Conservation (phyloP, 2,888 invertebrate species). For the Metellina segmentata region DNA sequence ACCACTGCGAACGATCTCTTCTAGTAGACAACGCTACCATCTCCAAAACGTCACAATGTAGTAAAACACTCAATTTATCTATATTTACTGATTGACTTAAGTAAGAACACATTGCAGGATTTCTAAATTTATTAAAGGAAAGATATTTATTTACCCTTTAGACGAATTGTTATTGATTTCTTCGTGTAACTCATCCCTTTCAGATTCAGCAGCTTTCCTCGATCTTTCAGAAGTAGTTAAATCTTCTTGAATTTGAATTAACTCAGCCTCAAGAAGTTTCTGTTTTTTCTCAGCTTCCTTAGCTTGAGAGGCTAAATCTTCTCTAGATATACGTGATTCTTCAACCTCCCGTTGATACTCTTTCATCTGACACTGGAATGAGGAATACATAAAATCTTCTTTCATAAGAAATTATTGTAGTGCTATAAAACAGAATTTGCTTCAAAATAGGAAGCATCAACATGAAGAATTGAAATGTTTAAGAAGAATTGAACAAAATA, state of each 20-base stretch:
- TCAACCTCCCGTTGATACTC: constrained; percentile 95
- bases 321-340: constrained; percentile 91
- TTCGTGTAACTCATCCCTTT: constrained; percentile 96
- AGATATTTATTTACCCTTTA: constrained; percentile 77
- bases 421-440: no score
- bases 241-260: constrained; percentile 92
- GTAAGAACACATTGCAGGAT: no score
- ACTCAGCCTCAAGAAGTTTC: constrained; percentile 95
- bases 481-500: background rate
- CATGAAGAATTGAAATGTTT: background rate
- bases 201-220: constrained; percentile 91
- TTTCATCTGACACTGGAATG: constrained; percentile 87
- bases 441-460: background rate
- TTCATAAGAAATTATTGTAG: no score
- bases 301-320: constrained; percentile 88
- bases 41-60: no score
- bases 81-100: no score
- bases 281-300: constrained; percentile 94
- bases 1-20: no score
- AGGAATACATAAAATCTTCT: no score
- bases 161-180: constrained; percentile 91
- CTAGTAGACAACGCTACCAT: no score
- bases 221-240: constrained; percentile 92
- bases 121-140: background rate
- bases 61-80: background rate